phyloP scores from a whole-genome alignment of 1,140 invertebrate species.

The Drosophila sechellia region DNA sequence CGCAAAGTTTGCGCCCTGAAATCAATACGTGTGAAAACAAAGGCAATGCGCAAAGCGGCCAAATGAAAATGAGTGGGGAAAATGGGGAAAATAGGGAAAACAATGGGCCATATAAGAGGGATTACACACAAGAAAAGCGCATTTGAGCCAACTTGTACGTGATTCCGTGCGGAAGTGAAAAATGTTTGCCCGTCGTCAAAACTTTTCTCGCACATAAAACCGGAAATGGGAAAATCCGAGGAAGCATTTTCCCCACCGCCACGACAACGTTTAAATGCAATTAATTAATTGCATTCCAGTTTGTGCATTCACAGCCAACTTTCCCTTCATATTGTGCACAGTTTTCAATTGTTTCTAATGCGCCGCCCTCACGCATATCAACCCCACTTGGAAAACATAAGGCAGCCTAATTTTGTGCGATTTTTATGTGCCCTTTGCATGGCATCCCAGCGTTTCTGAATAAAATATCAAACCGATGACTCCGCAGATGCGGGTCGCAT shows the following conservation, averaged over 20 bases:
- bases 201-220: constrained; percentile 22
- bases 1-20: constrained; percentile 23
- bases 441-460: constrained; percentile 39
- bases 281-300: constrained; percentile 68
- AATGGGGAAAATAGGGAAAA: constrained; percentile 6
- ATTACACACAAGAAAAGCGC: constrained; percentile 51
- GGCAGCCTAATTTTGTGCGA: constrained; percentile 43
- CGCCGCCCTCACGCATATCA: constrained; percentile 42
- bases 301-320: constrained; percentile 31
- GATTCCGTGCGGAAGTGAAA: constrained; percentile 58
- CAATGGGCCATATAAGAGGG: constrained; percentile 37
- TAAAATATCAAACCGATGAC: constrained; percentile 18
- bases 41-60: neutral
- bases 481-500: constrained; percentile 60
- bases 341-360: constrained; percentile 55
- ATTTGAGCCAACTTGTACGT: constrained; percentile 55
- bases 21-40: constrained; percentile 42
- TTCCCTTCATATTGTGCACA: constrained; percentile 24
- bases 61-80: neutral
- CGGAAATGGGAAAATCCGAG: constrained; percentile 35
- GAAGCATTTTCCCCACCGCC: neutral
- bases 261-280: constrained; percentile 47
- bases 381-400: neutral
- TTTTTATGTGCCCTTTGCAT: constrained; percentile 70
- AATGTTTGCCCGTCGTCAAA: constrained; percentile 40